Evolutionary conservation across 2,888 invertebrate genomes (phyloP).

Genomic region (Lumbricus terrestris): DNA sequence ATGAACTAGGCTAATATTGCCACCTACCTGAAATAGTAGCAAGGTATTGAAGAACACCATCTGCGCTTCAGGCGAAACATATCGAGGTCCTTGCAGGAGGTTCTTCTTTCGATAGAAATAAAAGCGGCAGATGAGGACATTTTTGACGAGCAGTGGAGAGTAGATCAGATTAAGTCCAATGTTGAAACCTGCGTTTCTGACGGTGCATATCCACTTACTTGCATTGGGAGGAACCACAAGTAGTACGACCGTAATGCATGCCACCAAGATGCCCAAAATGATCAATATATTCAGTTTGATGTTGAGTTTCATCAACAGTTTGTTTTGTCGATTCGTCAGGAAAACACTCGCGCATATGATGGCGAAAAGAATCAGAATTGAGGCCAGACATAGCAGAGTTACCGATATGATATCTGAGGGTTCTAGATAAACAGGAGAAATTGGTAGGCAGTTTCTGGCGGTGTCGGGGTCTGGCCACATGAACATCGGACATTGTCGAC

Average conservation of each 20-base stretch:
- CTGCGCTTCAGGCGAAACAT: conserved; percentile 24
- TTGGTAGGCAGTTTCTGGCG: background rate
- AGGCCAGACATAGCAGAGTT: background rate
- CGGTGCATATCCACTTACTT: conserved; percentile 9
- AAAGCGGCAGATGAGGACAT: conserved; percentile 44
- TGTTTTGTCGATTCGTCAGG: conserved; percentile 17
- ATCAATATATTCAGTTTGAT: conserved; percentile 32
- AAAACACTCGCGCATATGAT: conserved; percentile 14
- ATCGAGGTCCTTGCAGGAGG: conserved; percentile 23
- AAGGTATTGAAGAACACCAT: conserved; percentile 24
- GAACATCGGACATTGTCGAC: conserved; percentile 30
- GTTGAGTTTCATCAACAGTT: conserved; percentile 32
- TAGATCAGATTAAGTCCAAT: conserved; percentile 28
- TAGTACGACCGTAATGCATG: conserved; percentile 10
- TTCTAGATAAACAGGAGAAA: background rate
- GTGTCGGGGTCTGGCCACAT: conserved; percentile 32
- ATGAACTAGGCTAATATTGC: background rate
- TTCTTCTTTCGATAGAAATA: conserved; percentile 38
- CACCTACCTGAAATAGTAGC: background rate
- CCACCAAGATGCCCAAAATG: conserved; percentile 28
- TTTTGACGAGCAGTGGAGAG: conserved; percentile 39
- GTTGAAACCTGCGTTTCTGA: conserved; percentile 27
- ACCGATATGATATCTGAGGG: background rate
- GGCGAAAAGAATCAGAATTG: conserved; percentile 22
- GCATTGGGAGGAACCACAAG: conserved; percentile 23